Evolutionary conservation across 2,113 vertebrate genomes (phyloP), one percentile per base, ranked within the genome.

Genomic region (Microcebus lehilahytsara): DNA sequence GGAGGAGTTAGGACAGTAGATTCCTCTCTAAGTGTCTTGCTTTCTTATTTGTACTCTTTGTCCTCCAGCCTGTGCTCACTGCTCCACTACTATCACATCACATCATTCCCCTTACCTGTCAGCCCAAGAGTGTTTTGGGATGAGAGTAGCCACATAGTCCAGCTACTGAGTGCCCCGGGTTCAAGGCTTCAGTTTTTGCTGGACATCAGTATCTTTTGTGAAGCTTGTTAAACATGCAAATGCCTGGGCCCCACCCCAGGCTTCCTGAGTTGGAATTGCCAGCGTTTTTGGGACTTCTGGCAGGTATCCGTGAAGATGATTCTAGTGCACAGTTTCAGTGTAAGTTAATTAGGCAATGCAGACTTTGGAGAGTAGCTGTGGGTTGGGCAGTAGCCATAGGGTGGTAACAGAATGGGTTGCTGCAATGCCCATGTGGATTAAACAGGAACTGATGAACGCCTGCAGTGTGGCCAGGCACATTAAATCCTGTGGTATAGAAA

Each of bases 261-360:
- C n/a, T 89, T 94, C 27, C 66, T 77, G 64, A 46, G 53, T 89
- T 51, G 80, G 78, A 89, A 93, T 89, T 83, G 67, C 46, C 27
- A 78, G 81, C 42, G 16, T 72, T 93, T 91, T 93, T 40, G 79
- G 69, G 67, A 37, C 46, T 72, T 46, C 53, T 83, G 58, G 40
- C 11, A 69, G 25, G 22, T 77, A 42, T n/a, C 22, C 12, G 51
- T 85, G 40, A 78, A 77, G 60, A 92, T 56, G 74, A 53, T 85
- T 71, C 67, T 30, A 81, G 34, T 77, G n/a, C 10, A n/a, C 34
- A 77, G 22, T 40, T 75, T 84, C 69, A 75, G n/a, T 49, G 17
- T 91, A 66, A 89, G 34, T 89, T 85, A 92, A 60, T 58, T 74
- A 51, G 62, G 49, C 91, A 72, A 67, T 91, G 32, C 71, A 83